These are phyloP conservation scores for Odocoileus virginianus DNA, from an alignment of 2,113 vertebrate species.

Conservation along the genomic window DNA sequence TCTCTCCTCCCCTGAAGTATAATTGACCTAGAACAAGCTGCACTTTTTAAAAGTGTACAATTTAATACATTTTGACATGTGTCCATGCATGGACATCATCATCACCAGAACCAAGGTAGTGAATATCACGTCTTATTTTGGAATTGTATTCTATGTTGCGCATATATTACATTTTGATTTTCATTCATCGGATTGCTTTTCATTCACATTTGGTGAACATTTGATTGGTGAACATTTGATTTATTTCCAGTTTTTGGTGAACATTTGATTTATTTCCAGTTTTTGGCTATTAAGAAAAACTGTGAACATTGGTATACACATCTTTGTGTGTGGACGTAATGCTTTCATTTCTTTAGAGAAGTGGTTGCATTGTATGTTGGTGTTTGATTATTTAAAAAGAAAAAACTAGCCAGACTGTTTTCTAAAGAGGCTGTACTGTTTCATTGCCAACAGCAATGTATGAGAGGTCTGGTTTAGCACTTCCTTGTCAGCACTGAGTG, in stretches of 20 bases:
- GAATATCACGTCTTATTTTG: neutral
- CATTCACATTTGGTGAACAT: neutral
- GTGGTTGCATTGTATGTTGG: neutral
- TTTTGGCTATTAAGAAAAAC: neutral
- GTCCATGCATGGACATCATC: neutral
- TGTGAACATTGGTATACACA: neutral
- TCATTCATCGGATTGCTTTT: neutral
- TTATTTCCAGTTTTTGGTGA: neutral
- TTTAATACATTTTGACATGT: neutral
- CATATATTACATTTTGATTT: neutral
- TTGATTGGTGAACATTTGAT: neutral
- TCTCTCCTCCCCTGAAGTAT: neutral
- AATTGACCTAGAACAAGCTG: neutral
- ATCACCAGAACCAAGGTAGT: neutral
- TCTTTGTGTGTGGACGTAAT: neutral
- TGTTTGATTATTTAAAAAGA: neutral
- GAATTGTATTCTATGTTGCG: neutral
- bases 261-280: neutral
- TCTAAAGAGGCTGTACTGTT: neutral
- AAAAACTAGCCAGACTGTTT: neutral
- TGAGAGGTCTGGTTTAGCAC: neutral
- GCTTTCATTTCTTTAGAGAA: conserved; percentile 16
- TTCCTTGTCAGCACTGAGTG: neutral
- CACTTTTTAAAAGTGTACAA: neutral
- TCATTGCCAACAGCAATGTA: neutral